phyloP scores from a whole-genome alignment of 2,797 vertebrate species.

The Staurois parvus region DNA sequence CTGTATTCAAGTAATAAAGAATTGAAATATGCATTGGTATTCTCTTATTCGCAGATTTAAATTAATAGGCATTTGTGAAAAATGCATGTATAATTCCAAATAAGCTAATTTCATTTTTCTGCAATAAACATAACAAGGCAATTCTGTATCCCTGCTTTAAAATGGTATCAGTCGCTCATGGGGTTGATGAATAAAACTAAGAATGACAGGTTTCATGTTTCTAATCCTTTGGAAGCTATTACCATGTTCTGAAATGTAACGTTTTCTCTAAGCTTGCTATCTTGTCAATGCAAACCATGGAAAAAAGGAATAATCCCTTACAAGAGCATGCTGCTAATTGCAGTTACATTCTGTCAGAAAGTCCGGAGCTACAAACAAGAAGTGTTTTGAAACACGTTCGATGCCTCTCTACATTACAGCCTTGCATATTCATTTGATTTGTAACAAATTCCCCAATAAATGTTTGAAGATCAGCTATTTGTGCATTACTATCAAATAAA shows the following conservation, averaged over 20 bases:
- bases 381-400: not conserved
- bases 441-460: not conserved
- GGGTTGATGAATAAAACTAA: constrained; percentile 41
- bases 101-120: not conserved
- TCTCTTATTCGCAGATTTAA: not conserved
- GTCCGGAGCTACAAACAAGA: constrained; percentile 1
- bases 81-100: constrained; percentile 19
- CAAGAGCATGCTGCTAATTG: constrained; percentile 53
- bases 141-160: constrained; percentile 10
- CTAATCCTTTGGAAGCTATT: constrained; percentile 56
- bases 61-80: not conserved
- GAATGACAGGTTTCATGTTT: constrained; percentile 58
- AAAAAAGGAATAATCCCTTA: constrained; percentile 47
- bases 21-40: not conserved
- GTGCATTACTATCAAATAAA: no score
- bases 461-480: not conserved
- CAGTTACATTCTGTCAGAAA: constrained; percentile 32
- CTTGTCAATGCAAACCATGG: constrained; percentile 56
- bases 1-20: not conserved
- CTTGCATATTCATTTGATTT: not conserved
- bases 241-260: constrained; percentile 51
- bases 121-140: not conserved
- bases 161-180: constrained; percentile 48
- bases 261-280: constrained; percentile 49
- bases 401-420: not conserved